Conservation (phyloP, 2,113 vertebrate genomes). For the Quiscalus mexicanus region DNA sequence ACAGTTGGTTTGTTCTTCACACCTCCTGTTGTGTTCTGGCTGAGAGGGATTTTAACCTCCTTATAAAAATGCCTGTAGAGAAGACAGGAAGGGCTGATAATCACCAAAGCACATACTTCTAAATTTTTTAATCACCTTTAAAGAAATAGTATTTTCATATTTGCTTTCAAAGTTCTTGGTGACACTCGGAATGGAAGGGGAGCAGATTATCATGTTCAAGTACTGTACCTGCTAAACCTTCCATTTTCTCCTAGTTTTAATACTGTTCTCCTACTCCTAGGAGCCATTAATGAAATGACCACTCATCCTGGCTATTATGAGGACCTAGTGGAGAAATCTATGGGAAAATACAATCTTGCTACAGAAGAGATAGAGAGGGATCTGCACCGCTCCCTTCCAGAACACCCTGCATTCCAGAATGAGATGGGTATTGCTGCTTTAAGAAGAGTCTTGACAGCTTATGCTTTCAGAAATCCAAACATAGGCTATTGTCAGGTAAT, state of each 20-base stretch:
- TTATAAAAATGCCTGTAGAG: not conserved
- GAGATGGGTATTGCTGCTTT: constrained; percentile 98
- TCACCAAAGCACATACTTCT: not conserved
- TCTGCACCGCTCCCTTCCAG: constrained; percentile 95
- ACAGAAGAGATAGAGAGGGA: constrained; percentile 98
- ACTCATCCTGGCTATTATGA: constrained; percentile 97
- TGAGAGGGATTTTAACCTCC: not conserved
- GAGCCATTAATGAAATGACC: constrained; percentile 96
- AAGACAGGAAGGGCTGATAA: not conserved
- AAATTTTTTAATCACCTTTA: not conserved
- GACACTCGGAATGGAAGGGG: not conserved
- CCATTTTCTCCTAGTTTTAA: not conserved
- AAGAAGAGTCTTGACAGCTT: constrained; percentile 93
- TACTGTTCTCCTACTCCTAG: constrained; percentile 66
- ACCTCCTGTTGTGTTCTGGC: not conserved
- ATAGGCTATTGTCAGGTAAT: constrained; percentile 98
- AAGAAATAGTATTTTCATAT: not conserved
- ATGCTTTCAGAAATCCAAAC: constrained; percentile 96
- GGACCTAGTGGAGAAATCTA: constrained; percentile 95
- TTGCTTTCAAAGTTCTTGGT: not conserved
- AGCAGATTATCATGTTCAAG: not conserved
- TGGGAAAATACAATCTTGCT: constrained; percentile 96
- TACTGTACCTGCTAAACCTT: not conserved
- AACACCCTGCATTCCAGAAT: constrained; percentile 97
- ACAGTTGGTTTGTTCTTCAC: not conserved